phyloP scores from a whole-genome alignment of 2,888 invertebrate species.

The Sicus ferrugineus region DNA sequence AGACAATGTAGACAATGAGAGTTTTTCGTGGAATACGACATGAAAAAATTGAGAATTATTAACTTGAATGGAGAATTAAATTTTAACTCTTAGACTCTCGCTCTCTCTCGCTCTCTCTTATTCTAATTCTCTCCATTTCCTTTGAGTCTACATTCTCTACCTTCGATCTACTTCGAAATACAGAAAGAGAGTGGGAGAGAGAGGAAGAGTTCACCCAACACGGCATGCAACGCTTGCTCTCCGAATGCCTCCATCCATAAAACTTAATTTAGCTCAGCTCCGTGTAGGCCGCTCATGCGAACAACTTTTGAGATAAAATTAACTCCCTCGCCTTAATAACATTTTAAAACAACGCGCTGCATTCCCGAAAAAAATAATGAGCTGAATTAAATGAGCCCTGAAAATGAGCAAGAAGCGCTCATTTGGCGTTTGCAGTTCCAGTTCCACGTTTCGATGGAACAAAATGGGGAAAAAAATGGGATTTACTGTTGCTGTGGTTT shows the following conservation, averaged over 20 bases:
- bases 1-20: no score
- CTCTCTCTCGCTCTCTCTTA: neutral
- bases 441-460: neutral
- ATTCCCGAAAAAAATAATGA: slow-evolving; percentile 26
- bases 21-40: no score
- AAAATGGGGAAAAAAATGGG: no score
- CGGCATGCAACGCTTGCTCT: no score
- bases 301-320: neutral
- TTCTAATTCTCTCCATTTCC: neutral
- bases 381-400: slow-evolving; percentile 57
- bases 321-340: neutral
- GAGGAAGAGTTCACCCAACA: no score
- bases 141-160: neutral
- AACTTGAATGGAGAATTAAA: no score
- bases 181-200: no score
- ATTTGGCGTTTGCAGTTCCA: slow-evolving; percentile 1
- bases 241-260: no score
- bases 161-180: no score
- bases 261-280: no score
- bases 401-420: slow-evolving; percentile 55
- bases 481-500: neutral
- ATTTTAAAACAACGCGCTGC: neutral
- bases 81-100: no score
- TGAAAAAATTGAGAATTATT: no score
- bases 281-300: neutral